Evolutionary conservation across 92 coral and sea anemone species (phyloP).

Genomic region (Zoanthus sociatus): DNA sequence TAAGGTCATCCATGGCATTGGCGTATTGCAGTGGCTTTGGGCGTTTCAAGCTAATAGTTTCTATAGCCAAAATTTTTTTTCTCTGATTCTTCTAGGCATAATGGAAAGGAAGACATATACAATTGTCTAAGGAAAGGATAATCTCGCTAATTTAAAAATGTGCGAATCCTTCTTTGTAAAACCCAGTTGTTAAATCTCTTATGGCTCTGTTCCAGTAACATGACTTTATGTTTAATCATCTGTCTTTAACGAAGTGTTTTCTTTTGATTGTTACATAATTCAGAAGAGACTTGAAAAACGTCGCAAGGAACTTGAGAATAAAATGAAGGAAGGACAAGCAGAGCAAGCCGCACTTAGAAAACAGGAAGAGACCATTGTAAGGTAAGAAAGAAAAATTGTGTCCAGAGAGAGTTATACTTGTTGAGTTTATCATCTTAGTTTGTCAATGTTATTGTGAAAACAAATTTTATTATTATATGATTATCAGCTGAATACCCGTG

Average conservation of each 20-base stretch:
- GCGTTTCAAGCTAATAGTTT: no score
- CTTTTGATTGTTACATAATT: not conserved
- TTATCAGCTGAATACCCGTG: not conserved
- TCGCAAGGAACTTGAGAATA: constrained; percentile 78
- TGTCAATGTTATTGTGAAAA: not conserved
- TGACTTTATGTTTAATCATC: not conserved
- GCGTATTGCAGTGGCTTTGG: no score
- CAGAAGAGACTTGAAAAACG: constrained; percentile 83
- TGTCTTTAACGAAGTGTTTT: not conserved
- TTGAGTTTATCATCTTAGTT: not conserved
- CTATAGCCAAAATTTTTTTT: no score
- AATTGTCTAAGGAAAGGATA: no score
- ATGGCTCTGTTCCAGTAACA: not conserved
- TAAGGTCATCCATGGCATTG: no score
- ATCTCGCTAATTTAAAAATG: no score
- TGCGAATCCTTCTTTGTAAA: no score
- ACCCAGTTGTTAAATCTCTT: no score
- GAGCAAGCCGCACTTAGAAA: constrained; percentile 86
- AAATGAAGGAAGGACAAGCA: constrained; percentile 77
- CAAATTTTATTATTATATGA: no score
- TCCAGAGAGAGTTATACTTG: not conserved
- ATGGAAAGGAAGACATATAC: no score
- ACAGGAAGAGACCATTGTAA: constrained; percentile 88
- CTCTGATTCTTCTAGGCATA: no score
- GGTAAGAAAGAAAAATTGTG: constrained; percentile 51